Base-by-base conservation (phyloP, 2,888 invertebrate genomes). In the Aelia acuminata region DNA sequence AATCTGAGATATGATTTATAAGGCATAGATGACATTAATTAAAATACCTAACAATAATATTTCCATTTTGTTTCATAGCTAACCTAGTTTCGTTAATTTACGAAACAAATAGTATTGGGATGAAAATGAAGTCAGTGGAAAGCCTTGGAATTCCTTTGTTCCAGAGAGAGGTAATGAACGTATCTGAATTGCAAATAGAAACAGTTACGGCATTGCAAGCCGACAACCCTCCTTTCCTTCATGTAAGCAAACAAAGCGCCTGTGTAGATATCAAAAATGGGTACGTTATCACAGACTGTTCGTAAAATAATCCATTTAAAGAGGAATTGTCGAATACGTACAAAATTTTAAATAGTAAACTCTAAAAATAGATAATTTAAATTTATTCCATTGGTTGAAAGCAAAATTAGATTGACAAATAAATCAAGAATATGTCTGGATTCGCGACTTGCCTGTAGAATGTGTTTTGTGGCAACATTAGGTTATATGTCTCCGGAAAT, bases 121-220 rank as follows among this genome's bases (percentile, higher is more conserved):
- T 57, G 57, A 57, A 57, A 26, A 57, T 26, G 57, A 57, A 57
- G 57, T 15, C 26, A 26, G 3, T 26, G 63, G 15, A 35, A 70
- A 70, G 63, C 31, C 31, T 35, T 70, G 31, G 63, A 35, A 70
- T 70, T 70, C 63, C 35, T 70, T 35, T 70, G 63, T 35, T 70
- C 5, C 31, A 70, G 31, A 35, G 20, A 35, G 1, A 15, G 1
- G 31, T 70, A 70, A 70, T 35, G 63, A 70, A 63, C 63, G 20
- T 31, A 70, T 70, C 20, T 70, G 63, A 70, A 70, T 70, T 70
- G 35, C 63, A 70, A 70, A 70, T 70, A 0, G n/a, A 53, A 31
- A 31, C 11, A 31, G 63, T 70, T 70, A 35, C 63, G 63, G 63
- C 63, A 70, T 35, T 70, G 35, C 63, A 31, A 31, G 10, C 18